These are phyloP conservation scores for Gallirallus australis DNA, from an alignment of 2,797 vertebrate genomes.

Conservation along the genomic window DNA sequence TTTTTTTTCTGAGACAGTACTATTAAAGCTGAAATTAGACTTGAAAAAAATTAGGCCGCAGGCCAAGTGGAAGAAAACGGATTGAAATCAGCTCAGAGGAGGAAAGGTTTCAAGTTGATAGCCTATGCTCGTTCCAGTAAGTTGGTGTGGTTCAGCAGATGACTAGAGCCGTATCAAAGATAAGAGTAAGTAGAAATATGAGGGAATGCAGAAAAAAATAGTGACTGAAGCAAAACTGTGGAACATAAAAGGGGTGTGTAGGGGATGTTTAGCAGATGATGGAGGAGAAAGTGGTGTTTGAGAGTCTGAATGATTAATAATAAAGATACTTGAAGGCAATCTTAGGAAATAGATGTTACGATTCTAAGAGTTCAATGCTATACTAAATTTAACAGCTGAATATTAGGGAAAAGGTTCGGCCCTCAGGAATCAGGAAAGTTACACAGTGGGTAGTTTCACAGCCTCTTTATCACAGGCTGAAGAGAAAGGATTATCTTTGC, in stretches of 20 bases:
- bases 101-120: background rate
- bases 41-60: constrained; percentile 5
- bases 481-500: background rate
- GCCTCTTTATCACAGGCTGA: background rate
- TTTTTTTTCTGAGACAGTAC: constrained; percentile 1
- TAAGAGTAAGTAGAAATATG: background rate
- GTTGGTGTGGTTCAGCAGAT: background rate
- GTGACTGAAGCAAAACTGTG: background rate
- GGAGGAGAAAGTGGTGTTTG: background rate
- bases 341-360: background rate
- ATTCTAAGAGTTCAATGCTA: background rate
- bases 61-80: background rate
- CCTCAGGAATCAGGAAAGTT: background rate
- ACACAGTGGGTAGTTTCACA: background rate
- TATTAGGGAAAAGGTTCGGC: background rate
- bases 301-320: background rate
- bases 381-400: background rate
- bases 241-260: rapidly evolving
- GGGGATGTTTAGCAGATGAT: background rate
- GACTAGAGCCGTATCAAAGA: background rate
- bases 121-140: background rate
- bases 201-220: background rate
- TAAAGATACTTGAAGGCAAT: background rate
- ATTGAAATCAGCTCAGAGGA: constrained; percentile 23
- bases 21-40: constrained; percentile 32